Percentiles rank a stretch among this genome's conserved stretches.
Conservation (phyloP, 2,888 invertebrate genomes). For the Caprella mutica region DNA sequence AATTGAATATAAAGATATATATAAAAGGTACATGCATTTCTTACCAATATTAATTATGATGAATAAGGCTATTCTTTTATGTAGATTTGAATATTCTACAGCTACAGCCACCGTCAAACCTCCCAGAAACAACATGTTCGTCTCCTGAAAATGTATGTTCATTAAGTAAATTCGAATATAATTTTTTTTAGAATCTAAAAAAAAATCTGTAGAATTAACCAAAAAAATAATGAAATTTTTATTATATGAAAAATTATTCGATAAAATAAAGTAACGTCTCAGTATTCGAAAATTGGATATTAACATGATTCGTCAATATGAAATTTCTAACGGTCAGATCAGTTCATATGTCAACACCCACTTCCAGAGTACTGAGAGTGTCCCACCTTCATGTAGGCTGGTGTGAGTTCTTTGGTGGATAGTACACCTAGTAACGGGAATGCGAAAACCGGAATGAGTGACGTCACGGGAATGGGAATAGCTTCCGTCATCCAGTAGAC, state of each 20-base stretch:
- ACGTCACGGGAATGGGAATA: constrained; percentile 67
- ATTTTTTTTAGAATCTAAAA: too few relatives aligned
- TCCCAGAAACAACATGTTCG: constrained; percentile 77
- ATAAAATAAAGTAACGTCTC: neutral
- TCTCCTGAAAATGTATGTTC: too few relatives aligned
- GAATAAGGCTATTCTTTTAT: constrained; percentile 71
- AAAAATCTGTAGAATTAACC: neutral
- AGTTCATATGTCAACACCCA: neutral
- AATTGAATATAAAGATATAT: too few relatives aligned
- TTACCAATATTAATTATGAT: constrained; percentile 42
- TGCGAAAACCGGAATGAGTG: constrained; percentile 67
- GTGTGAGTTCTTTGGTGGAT: constrained; percentile 42
- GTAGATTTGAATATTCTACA: constrained; percentile 77
- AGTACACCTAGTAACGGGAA: constrained; percentile 73
- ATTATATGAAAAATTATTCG: neutral
- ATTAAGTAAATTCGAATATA: too few relatives aligned
- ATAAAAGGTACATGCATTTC: too few relatives aligned
- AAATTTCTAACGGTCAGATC: neutral
- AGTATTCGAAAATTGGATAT: neutral
- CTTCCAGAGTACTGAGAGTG: neutral
- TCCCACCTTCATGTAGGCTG: constrained; percentile 34
- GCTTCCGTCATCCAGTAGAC: constrained; percentile 73
- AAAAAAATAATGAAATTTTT: neutral
- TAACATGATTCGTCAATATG: neutral
- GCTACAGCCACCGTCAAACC: constrained; percentile 82